Percentiles rank a stretch among this genome's conserved stretches.
Conservation (phyloP, 2,888 invertebrate species). For the Orthonevra nobilis region DNA sequence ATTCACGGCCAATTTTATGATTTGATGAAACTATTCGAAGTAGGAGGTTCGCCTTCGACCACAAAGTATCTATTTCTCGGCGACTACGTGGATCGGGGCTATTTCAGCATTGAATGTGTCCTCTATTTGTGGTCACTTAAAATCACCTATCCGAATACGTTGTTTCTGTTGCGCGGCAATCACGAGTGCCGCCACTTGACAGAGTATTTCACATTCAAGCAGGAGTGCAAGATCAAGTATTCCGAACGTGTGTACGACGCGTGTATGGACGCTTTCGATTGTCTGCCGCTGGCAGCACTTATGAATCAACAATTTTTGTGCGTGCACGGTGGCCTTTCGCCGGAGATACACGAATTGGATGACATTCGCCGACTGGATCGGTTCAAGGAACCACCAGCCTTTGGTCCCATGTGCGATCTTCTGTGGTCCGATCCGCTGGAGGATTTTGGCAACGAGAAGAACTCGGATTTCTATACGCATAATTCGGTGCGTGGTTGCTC, state of each 20-base stretch:
- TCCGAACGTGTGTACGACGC: slow-evolving; percentile 99
- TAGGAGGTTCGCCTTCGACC: slow-evolving; percentile 96
- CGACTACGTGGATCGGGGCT: slow-evolving; percentile 99
- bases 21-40: slow-evolving; percentile 99
- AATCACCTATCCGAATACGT: slow-evolving; percentile 97
- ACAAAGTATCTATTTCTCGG: slow-evolving; percentile 99
- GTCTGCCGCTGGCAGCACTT: slow-evolving; percentile 98
- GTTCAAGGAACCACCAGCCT: slow-evolving; percentile 99
- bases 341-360: slow-evolving; percentile 99
- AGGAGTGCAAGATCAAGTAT: slow-evolving; percentile 99
- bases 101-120: slow-evolving; percentile 91
- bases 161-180: slow-evolving; percentile 99
- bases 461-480: slow-evolving; percentile 99
- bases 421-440: slow-evolving; percentile 99
- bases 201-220: slow-evolving; percentile 99
- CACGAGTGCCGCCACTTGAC: slow-evolving; percentile 99
- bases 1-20: slow-evolving; percentile 99
- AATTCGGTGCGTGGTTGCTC: slow-evolving; percentile 99
- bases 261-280: slow-evolving; percentile 99
- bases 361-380: slow-evolving; percentile 98
- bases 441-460: slow-evolving; percentile 98
- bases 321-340: slow-evolving; percentile 99
- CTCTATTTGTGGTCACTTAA: slow-evolving; percentile 99
- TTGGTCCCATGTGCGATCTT: slow-evolving; percentile 99
- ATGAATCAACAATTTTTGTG: slow-evolving; percentile 99